phyloP scores from a whole-genome alignment of 2,797 vertebrate genomes.

The Streptopelia turtur region DNA sequence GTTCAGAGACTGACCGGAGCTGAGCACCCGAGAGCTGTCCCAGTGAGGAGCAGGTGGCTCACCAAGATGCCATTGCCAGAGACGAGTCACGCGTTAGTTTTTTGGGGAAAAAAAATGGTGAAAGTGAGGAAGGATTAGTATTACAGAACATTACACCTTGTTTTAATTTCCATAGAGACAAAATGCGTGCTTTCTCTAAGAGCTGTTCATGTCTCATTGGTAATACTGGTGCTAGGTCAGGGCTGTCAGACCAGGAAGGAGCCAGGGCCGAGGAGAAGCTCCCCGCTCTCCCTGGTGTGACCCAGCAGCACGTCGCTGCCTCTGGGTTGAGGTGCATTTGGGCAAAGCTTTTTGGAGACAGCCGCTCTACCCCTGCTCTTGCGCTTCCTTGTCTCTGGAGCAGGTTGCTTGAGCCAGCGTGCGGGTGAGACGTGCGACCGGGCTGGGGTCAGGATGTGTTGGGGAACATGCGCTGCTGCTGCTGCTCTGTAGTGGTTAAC shows the following conservation, averaged over 20 bases:
- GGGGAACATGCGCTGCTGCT: not conserved
- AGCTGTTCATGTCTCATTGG: too few species aligned
- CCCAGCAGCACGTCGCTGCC: too few species aligned
- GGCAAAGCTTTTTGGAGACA: not conserved
- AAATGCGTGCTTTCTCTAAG: too few species aligned
- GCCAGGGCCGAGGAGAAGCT: too few species aligned
- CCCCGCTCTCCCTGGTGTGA: too few species aligned
- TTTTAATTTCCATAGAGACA: too few species aligned
- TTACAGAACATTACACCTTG: too few species aligned
- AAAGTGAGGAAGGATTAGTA: too few species aligned
- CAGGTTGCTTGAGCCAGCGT: not conserved
- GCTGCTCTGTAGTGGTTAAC: not conserved
- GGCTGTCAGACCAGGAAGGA: too few species aligned
- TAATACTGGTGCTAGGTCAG: too few species aligned
- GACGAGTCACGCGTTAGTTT: not conserved
- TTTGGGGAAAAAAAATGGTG: too few species aligned
- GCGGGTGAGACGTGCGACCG: not conserved
- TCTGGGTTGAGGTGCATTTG: too few species aligned
- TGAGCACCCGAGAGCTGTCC: not conserved
- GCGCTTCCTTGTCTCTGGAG: not conserved
- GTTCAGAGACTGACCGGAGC: not conserved
- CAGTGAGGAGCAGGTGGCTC: not conserved
- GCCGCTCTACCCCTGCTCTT: fast-evolving
- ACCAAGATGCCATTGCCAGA: not conserved
- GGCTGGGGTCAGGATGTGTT: fast-evolving